Evolutionary conservation across 2,113 vertebrate genomes (phyloP).

Genomic region (Pungitius pungitius): DNA sequence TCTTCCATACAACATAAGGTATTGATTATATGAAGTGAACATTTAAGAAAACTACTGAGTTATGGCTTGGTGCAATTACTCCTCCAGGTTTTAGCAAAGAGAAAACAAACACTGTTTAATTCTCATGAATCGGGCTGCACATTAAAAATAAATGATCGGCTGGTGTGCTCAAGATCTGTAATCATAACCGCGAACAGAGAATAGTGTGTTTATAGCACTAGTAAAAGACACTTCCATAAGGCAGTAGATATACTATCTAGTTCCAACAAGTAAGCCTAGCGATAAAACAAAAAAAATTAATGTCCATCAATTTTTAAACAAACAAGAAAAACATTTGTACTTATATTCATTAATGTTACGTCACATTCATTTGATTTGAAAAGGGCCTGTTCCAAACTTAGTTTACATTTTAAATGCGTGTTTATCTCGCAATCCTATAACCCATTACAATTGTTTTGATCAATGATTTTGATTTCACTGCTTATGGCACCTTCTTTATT

Average conservation of each 20-base stretch:
- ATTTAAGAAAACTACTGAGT: slow-evolving; percentile 47
- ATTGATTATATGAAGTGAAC: slow-evolving; percentile 33
- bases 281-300: background rate
- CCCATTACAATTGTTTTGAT: background rate
- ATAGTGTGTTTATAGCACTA: too few relatives aligned
- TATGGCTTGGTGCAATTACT: slow-evolving; percentile 36
- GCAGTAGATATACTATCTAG: background rate
- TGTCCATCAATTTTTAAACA: background rate
- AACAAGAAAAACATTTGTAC: background rate
- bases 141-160: background rate
- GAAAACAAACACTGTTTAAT: background rate
- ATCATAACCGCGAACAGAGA: too few relatives aligned
- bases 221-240: too few relatives aligned
- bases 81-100: slow-evolving; percentile 2
- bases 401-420: too few relatives aligned
- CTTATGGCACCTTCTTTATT: slow-evolving; percentile 37
- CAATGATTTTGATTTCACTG: background rate
- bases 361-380: background rate
- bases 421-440: background rate
- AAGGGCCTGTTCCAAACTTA: background rate
- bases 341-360: background rate
- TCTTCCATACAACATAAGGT: slow-evolving; percentile 14
- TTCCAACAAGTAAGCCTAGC: background rate
- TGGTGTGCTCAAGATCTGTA: background rate
- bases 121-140: background rate